Percentiles rank a stretch among this genome's conserved stretches.
Evolutionary conservation across 2,797 vertebrate genomes (phyloP).

Genomic region (Threskiornis aethiopicus): DNA sequence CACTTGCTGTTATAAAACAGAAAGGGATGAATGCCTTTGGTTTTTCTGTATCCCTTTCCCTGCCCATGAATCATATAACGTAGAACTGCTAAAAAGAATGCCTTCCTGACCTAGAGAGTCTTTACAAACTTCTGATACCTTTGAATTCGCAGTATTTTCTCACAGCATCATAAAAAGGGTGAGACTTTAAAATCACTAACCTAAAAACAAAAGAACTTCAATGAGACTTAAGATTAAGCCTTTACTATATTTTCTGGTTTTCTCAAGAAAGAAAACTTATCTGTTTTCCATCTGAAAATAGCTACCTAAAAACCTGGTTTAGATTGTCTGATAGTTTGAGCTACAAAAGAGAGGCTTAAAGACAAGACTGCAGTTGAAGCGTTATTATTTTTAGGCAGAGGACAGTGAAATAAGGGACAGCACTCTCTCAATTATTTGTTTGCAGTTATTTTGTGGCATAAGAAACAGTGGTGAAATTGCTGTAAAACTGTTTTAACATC

Average conservation of each 20-base stretch:
- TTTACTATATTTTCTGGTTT: background rate
- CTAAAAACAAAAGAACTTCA: background rate
- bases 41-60: background rate
- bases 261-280: background rate
- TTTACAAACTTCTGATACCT: background rate
- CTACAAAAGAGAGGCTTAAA: background rate
- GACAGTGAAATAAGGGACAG: background rate
- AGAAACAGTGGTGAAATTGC: background rate
- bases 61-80: background rate
- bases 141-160: background rate
- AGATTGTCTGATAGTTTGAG: background rate
- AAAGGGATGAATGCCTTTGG: background rate
- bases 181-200: background rate
- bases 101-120: background rate
- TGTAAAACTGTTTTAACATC: background rate
- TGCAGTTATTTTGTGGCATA: background rate
- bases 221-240: background rate
- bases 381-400: background rate
- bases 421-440: background rate
- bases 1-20: background rate
- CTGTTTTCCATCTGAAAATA: background rate
- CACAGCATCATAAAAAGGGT: background rate
- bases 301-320: background rate
- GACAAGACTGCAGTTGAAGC: background rate
- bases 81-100: background rate